Evolutionary conservation across 2,113 vertebrate genomes (phyloP).

Genomic region (Solea senegalensis): DNA sequence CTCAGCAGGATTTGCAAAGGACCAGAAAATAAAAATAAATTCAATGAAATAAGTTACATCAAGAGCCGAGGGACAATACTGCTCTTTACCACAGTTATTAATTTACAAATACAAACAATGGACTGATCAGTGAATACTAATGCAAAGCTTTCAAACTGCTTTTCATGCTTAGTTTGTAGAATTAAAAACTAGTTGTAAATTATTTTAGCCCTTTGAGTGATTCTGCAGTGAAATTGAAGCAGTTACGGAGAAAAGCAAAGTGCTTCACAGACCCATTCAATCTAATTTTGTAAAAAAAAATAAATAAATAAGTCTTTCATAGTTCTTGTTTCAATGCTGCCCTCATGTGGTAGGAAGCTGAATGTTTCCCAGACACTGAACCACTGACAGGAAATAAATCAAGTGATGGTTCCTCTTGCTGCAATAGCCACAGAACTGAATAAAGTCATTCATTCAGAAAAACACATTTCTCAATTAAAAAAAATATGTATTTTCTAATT

Average conservation of each 20-base stretch:
- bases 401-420: no score
- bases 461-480: no score
- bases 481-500: no score
- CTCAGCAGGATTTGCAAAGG: conserved; percentile 18
- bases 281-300: conserved; percentile 13
- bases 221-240: conserved; percentile 40
- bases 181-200: conserved; percentile 34
- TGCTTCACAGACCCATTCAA: conserved; percentile 14
- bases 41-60: background rate
- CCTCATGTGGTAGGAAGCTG: conserved; percentile 66
- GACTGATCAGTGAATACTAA: background rate
- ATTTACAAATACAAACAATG: conserved; percentile 1
- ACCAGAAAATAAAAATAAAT: conserved; percentile 13
- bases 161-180: conserved; percentile 22
- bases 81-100: conserved; percentile 7
- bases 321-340: conserved; percentile 78
- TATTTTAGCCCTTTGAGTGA: conserved; percentile 34
- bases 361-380: background rate
- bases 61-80: conserved; percentile 35
- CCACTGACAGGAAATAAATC: background rate
- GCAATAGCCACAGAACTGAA: no score
- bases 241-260: conserved; percentile 32
- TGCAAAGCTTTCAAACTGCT: background rate
- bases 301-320: background rate
- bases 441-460: no score